These are phyloP conservation scores for Desoria tigrina DNA, from an alignment of 2,888 invertebrate genomes.

Conservation along the genomic window DNA sequence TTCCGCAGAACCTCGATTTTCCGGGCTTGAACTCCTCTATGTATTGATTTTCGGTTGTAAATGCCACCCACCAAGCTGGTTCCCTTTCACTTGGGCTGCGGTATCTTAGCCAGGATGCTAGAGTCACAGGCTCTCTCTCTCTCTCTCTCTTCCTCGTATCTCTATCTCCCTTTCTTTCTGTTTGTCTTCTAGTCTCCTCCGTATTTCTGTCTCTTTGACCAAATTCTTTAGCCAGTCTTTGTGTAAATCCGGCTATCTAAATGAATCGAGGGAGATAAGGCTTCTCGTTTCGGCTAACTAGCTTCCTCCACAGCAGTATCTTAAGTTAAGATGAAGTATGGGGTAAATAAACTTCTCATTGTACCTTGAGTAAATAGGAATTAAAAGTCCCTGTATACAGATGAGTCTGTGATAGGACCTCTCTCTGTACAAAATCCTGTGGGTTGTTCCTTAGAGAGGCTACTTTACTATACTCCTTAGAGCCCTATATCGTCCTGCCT, in stretches of 20 bases:
- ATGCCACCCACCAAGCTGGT: constrained; percentile 39
- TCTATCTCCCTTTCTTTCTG: not conserved
- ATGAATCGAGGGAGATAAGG: constrained; percentile 2
- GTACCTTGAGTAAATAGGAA: constrained; percentile 13
- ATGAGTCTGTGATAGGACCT: not conserved
- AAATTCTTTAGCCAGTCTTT: not conserved
- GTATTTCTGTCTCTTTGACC: constrained; percentile 1
- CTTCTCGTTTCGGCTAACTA: not conserved
- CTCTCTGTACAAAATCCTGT: not conserved
- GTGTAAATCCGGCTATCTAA: constrained; percentile 2
- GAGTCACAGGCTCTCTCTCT: not conserved
- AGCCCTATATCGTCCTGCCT: not conserved
- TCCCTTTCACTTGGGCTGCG: not conserved
- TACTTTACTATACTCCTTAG: not conserved
- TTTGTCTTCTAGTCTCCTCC: not conserved
- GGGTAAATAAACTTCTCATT: constrained; percentile 13
- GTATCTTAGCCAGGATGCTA: not conserved
- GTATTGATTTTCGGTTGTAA: constrained; percentile 53
- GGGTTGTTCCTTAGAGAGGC: not conserved
- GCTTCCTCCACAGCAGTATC: not conserved
- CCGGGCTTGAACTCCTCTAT: constrained; percentile 10
- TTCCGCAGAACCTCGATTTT: constrained; percentile 26
- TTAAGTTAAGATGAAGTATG: not conserved
- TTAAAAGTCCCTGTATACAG: constrained; percentile 6
- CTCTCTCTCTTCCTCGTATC: not conserved